Base-by-base conservation (phyloP, 2,113 vertebrate species). In the Bujurquina vittata region DNA sequence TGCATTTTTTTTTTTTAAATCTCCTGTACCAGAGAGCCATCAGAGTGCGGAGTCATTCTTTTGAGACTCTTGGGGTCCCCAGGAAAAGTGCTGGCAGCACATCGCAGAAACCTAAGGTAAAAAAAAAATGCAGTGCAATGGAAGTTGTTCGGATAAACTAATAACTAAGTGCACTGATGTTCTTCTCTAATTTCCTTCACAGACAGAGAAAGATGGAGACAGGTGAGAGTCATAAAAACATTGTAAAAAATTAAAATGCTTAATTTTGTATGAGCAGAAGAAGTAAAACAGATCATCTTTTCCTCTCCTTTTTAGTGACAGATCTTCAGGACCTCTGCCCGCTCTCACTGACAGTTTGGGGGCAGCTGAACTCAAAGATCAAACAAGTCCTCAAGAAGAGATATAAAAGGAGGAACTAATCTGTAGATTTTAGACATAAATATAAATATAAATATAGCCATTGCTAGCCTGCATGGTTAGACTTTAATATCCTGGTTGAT, bases 21-120 rank as follows among this genome's bases (percentile, higher is more conserved):
- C 23, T 59, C 61, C 22, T 67, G 17, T 49, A 35, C 83, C 20
- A 97, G 97, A 96, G 97, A 86, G 97, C 97, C 88, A 97, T 97
- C 81, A 91, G 97, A 89, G 97, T 97, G 77, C 94, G 97, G 73
- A 97, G 97, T 89, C 96, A 97, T 91, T 97, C 97, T 20, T 96
- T 97, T 90, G 97, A 97, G 89, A 96, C 95, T 73, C 95, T 96
- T 84, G 96, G 96, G 6, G 94, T 90, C 1, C 92, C 93, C 46
- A 96, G 89, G 81, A 96, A 95, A 84, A 90, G 56, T 10, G 83
- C 77, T 35, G 87, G 88, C 22, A 84, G 75, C 5, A 55, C 79
- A 22, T 75, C 86, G 12, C 95, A 92, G 62, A 96, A 93, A 33
- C 84, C 85, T 4, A 95, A 93, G 93, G 94, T 96, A 88, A 85